These are phyloP conservation scores for Macrosiphum euphorbiae DNA, from an alignment of 2,888 invertebrate genomes.

Conservation along the genomic window DNA sequence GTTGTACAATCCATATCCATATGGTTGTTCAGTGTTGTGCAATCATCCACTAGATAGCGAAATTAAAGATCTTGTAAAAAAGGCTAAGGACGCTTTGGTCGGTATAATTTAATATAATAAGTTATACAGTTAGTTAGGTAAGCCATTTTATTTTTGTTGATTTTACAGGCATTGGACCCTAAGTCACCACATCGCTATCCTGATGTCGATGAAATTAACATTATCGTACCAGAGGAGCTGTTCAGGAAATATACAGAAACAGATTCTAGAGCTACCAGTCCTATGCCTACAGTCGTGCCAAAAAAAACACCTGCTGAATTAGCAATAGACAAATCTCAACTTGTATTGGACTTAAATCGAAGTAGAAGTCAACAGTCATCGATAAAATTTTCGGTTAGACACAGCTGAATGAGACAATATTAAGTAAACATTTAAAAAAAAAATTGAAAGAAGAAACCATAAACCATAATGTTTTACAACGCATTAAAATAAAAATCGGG, in stretches of 20 bases:
- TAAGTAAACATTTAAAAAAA: not conserved
- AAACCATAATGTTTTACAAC: not conserved
- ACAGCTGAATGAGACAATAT: not conserved
- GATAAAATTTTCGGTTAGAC: slow-evolving; percentile 68
- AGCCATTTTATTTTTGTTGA: not conserved
- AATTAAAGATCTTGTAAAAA: slow-evolving; percentile 79
- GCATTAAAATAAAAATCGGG: not conserved
- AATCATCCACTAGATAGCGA: slow-evolving; percentile 86
- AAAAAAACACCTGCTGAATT: slow-evolving; percentile 74
- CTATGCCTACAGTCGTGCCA: slow-evolving; percentile 84
- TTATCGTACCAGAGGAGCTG: slow-evolving; percentile 69
- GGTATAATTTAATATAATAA: slow-evolving; percentile 71
- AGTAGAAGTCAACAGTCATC: slow-evolving; percentile 76
- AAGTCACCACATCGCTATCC: slow-evolving; percentile 46
- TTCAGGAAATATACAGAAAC: slow-evolving; percentile 83
- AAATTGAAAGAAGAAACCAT: not conserved
- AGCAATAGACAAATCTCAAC: slow-evolving; percentile 74
- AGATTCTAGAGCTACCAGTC: slow-evolving; percentile 85
- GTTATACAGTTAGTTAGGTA: not conserved
- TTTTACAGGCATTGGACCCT: slow-evolving; percentile 38
- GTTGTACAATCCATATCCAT: slow-evolving; percentile 85
- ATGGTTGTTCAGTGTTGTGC: slow-evolving; percentile 85
- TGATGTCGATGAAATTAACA: slow-evolving; percentile 67
- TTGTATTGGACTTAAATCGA: slow-evolving; percentile 81
- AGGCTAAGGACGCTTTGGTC: slow-evolving; percentile 81